Evolutionary conservation across 2,888 invertebrate genomes (phyloP).

Genomic region (Patella caerulea): DNA sequence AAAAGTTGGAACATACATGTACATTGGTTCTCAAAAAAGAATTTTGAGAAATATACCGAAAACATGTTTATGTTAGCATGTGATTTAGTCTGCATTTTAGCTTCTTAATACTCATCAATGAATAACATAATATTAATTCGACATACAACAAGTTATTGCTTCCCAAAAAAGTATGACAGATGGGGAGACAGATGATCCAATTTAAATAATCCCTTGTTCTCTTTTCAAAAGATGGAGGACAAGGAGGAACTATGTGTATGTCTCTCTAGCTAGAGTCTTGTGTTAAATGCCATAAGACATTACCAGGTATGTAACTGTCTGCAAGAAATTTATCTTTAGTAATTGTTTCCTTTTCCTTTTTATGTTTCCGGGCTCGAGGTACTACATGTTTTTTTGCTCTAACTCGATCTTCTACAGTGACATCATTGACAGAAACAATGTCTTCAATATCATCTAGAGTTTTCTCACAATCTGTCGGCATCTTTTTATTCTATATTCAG

Average conservation of each 20-base stretch:
- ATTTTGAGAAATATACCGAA: no score
- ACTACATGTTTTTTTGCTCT: slow-evolving; percentile 47
- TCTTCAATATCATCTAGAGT: slow-evolving; percentile 63
- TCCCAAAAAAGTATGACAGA: not conserved
- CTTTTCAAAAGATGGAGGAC: no score
- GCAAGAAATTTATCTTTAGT: slow-evolving; percentile 36
- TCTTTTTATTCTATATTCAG: slow-evolving; percentile 8
- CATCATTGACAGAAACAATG: slow-evolving; percentile 45
- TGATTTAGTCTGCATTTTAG: no score
- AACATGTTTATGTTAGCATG: no score
- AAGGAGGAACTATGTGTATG: no score
- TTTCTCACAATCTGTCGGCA: slow-evolving; percentile 35
- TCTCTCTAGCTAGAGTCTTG: no score
- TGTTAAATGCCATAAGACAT: not conserved
- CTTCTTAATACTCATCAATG: no score
- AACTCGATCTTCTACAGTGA: slow-evolving; percentile 40
- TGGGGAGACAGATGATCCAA: not conserved
- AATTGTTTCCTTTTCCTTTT: slow-evolving; percentile 21
- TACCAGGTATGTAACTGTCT: slow-evolving; percentile 75
- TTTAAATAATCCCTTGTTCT: no score
- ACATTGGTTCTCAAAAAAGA: no score
- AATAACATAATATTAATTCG: no score
- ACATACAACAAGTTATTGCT: no score
- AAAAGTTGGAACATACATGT: no score
- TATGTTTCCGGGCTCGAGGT: slow-evolving; percentile 45